A percentile compares a stretch with the other conserved stretches of the same genome.
Evolutionary conservation across 1,140 invertebrate genomes (phyloP).

Genomic region (Neodiprion pinetum): DNA sequence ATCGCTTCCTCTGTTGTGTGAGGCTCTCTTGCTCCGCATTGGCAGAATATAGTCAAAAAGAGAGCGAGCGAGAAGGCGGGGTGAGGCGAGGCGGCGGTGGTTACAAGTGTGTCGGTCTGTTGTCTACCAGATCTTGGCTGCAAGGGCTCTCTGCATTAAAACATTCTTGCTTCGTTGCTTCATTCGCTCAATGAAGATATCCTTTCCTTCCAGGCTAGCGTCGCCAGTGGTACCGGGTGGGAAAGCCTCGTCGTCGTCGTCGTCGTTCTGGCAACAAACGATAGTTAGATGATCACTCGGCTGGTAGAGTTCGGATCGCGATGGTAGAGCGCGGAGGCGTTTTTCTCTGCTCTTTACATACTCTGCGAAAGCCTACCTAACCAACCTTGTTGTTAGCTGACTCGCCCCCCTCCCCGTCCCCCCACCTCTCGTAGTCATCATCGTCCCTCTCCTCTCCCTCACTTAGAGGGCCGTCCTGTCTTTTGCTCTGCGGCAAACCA

Average conservation of each 20-base stretch:
- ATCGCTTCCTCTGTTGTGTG: background rate
- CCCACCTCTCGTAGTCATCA: constrained; percentile 62
- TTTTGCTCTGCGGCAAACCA: constrained; percentile 42
- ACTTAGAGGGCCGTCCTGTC: constrained; percentile 72
- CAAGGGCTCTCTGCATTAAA: constrained; percentile 53
- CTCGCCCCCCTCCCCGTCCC: constrained; percentile 42
- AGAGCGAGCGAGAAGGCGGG: background rate
- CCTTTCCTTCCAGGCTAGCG: constrained; percentile 48
- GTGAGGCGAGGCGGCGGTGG: background rate
- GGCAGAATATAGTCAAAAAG: background rate
- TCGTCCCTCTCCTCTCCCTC: constrained; percentile 77
- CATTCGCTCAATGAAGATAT: constrained; percentile 55
- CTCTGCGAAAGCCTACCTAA: constrained; percentile 32
- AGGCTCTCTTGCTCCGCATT: background rate
- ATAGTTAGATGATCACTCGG: constrained; percentile 42
- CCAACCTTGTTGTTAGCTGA: constrained; percentile 51
- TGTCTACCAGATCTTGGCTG: constrained; percentile 53
- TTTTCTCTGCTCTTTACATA: constrained; percentile 28
- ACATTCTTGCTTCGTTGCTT: constrained; percentile 56
- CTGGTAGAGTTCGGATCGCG: constrained; percentile 35
- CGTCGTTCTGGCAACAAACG: constrained; percentile 53
- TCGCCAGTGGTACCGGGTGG: constrained; percentile 25
- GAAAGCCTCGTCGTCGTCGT: constrained; percentile 37
- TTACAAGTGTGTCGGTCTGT: background rate
- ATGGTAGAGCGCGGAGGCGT: constrained; percentile 10